Evolutionary conservation across 2,113 vertebrate genomes (phyloP).

Genomic region (Uria aalge): DNA sequence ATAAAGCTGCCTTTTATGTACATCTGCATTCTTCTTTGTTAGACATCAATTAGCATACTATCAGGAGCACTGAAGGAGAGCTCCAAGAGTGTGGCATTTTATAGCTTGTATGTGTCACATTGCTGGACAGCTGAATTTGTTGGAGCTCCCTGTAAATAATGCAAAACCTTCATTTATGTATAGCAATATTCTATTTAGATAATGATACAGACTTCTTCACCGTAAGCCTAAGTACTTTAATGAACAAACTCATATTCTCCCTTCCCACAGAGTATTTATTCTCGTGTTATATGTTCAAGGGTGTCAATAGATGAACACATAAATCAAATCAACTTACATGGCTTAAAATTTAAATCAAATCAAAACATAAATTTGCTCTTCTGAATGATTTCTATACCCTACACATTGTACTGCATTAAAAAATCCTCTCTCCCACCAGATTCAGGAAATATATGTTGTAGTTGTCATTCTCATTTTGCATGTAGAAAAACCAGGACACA

Average conservation of each 20-base stretch:
- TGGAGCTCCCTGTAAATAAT: background rate
- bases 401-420: background rate
- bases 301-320: background rate
- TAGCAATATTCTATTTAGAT: background rate
- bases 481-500: background rate
- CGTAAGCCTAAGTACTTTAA: background rate
- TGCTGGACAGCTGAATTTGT: background rate
- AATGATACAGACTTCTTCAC: background rate
- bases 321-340: background rate
- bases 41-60: background rate
- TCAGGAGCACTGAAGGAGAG: background rate
- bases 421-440: background rate
- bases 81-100: background rate
- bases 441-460: background rate
- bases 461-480: background rate
- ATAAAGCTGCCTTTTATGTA: background rate
- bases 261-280: background rate
- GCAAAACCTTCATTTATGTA: background rate
- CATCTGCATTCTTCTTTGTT: background rate
- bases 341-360: background rate
- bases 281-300: background rate
- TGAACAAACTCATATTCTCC: background rate
- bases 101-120: background rate
- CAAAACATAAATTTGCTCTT: background rate
- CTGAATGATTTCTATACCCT: background rate